These are phyloP conservation scores for Hyposoter didymator DNA, from an alignment of 2,888 invertebrate genomes.

Conservation along the genomic window DNA sequence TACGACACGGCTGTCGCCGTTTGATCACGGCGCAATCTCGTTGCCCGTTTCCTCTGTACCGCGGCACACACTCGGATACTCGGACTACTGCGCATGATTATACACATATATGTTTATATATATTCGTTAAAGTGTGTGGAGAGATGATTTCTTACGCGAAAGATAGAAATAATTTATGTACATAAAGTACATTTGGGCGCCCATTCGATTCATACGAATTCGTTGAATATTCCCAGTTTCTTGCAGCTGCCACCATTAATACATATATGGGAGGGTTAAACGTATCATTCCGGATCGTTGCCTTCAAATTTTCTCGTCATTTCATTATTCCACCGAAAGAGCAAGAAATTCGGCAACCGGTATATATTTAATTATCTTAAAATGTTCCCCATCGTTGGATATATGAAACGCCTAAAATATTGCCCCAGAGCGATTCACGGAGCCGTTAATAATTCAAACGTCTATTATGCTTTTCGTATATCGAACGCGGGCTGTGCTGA, in stretches of 20 bases:
- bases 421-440: background rate
- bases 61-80: background rate
- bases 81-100: slow-evolving; percentile 3
- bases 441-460: slow-evolving; percentile 32
- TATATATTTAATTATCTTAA: slow-evolving; percentile 41
- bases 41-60: slow-evolving; percentile 56
- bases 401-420: slow-evolving; percentile 6
- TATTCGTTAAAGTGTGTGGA: background rate
- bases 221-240: background rate
- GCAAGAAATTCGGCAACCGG: slow-evolving; percentile 13
- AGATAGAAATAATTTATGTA: slow-evolving; percentile 47
- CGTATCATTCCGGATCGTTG: slow-evolving; percentile 49
- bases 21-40: slow-evolving; percentile 67
- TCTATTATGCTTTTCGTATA: slow-evolving; percentile 1
- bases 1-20: slow-evolving; percentile 71
- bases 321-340: slow-evolving; percentile 8
- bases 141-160: slow-evolving; percentile 10
- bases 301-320: slow-evolving; percentile 34
- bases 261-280: slow-evolving; percentile 26
- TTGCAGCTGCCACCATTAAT: slow-evolving; percentile 41
- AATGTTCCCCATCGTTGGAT: background rate
- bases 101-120: background rate
- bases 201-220: slow-evolving; percentile 10
- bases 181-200: background rate
- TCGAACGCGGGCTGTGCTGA: background rate